Conservation (phyloP, 2,888 invertebrate species). For the Cryptus viduatorius region DNA sequence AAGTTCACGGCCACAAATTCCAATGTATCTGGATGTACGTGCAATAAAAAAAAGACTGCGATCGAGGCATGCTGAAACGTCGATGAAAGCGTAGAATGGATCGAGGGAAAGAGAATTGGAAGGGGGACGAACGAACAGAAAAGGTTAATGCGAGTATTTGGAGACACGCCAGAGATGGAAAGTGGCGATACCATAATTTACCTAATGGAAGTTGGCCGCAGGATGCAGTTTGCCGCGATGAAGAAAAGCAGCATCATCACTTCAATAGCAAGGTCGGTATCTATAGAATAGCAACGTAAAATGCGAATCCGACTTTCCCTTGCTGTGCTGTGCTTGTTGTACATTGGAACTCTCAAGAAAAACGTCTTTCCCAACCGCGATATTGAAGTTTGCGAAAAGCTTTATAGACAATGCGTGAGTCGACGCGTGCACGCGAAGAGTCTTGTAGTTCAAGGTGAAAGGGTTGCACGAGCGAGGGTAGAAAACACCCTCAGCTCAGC, state of each 20-base stretch:
- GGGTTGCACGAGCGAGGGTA: slow-evolving; percentile 18
- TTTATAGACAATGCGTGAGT: not conserved
- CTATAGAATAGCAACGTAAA: not conserved
- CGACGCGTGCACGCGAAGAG: not conserved
- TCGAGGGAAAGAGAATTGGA: not conserved
- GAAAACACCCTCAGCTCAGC: slow-evolving; percentile 11
- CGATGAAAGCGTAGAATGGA: slow-evolving; percentile 12
- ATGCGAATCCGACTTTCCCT: slow-evolving; percentile 20
- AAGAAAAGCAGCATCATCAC: slow-evolving; percentile 39
- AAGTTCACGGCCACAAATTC: slow-evolving; percentile 15
- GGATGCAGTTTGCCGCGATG: slow-evolving; percentile 41
- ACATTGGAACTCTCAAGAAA: slow-evolving; percentile 16
- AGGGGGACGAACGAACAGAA: slow-evolving; percentile 1
- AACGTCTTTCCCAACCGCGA: not conserved
- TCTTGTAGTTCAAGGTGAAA: slow-evolving; percentile 17
- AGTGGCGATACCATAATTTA: slow-evolving; percentile 53
- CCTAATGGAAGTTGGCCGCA: slow-evolving; percentile 60
- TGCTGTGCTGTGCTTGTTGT: not conserved
- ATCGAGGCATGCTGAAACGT: not conserved
- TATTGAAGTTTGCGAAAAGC: slow-evolving; percentile 21
- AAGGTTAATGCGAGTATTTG: slow-evolving; percentile 62
- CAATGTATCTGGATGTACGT: slow-evolving; percentile 3
- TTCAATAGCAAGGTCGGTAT: slow-evolving; percentile 10
- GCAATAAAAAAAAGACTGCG: not conserved
- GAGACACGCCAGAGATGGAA: slow-evolving; percentile 59